Evolutionary conservation across 2,888 invertebrate genomes (phyloP).

Genomic region (Leptinotarsa tumamoca): DNA sequence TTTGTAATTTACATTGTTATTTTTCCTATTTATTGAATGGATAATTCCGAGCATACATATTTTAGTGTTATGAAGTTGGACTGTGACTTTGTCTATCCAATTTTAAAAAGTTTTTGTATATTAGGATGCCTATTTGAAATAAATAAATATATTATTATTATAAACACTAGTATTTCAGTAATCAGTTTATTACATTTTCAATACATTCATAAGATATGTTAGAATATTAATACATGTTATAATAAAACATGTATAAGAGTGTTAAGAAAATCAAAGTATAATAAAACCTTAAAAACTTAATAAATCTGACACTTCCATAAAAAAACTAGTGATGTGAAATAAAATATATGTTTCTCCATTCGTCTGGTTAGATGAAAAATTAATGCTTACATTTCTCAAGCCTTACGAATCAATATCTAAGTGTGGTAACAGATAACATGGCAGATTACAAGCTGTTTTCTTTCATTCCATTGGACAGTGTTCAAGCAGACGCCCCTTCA

Average conservation of each 20-base stretch:
- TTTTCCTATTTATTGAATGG: too few relatives aligned
- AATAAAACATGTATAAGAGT: conserved; percentile 39
- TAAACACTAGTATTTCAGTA: conserved; percentile 1
- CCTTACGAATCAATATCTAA: neutral
- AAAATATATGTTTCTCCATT: neutral
- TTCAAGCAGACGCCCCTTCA: neutral
- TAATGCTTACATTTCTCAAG: neutral
- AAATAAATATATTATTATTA: too few relatives aligned
- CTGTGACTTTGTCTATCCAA: too few relatives aligned
- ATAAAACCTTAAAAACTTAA: conserved; percentile 18
- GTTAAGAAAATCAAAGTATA: conserved; percentile 22
- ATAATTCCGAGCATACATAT: too few relatives aligned
- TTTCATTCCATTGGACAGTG: neutral
- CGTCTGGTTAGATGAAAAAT: too few relatives aligned
- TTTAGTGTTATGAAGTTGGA: too few relatives aligned
- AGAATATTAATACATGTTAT: conserved; percentile 46
- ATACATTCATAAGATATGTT: conserved; percentile 54
- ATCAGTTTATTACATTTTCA: conserved; percentile 32
- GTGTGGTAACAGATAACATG: conserved; percentile 14
- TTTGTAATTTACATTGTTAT: too few relatives aligned
- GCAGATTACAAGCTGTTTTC: conserved; percentile 9
- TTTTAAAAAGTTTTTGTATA: too few relatives aligned
- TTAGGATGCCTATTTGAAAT: too few relatives aligned
- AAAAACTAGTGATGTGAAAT: neutral
- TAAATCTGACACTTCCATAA: conserved; percentile 7